Percentiles rank a stretch among this genome's conserved stretches.
These are phyloP conservation scores for Sitta carolinensis DNA, from an alignment of 2,797 vertebrate species.

Conservation along the genomic window DNA sequence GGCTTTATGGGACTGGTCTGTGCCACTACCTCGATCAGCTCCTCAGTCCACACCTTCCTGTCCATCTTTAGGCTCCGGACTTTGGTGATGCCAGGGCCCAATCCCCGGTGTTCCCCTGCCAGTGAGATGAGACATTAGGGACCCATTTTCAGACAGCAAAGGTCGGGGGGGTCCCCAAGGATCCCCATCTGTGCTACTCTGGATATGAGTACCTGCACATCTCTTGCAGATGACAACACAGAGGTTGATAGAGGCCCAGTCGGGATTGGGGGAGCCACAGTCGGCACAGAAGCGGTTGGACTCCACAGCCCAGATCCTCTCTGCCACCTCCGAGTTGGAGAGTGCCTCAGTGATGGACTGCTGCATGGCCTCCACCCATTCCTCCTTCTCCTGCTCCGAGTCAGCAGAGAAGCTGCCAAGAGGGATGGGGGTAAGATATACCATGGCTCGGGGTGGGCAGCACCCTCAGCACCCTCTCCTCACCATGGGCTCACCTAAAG, in stretches of 20 bases:
- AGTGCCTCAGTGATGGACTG: constrained; percentile 85
- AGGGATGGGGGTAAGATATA: neutral
- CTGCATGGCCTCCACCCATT: constrained; percentile 91
- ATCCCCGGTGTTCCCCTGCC: constrained; percentile 88
- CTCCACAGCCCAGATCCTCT: constrained; percentile 85
- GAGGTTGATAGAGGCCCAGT: constrained; percentile 95
- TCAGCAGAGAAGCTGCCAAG: constrained; percentile 87
- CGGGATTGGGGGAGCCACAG: constrained; percentile 83
- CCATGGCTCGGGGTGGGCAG: too few relatives aligned
- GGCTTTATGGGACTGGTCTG: neutral
- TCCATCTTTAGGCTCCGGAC: constrained; percentile 98
- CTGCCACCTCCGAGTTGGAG: constrained; percentile 88
- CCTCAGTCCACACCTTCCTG: constrained; percentile 93
- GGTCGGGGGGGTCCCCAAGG: too few relatives aligned
- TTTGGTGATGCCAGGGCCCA: constrained; percentile 90
- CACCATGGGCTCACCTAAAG: constrained; percentile 82
- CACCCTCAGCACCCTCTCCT: neutral
- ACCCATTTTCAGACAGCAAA: neutral
- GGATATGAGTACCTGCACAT: constrained; percentile 83
- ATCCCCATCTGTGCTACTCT: neutral
- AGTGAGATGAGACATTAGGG: neutral
- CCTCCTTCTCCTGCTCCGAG: constrained; percentile 85
- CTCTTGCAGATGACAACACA: constrained; percentile 92
- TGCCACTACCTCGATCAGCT: constrained; percentile 86
- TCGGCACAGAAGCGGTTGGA: constrained; percentile 88